Evolutionary conservation across 2,113 vertebrate species (phyloP).

Genomic region (Condylura cristata): DNA sequence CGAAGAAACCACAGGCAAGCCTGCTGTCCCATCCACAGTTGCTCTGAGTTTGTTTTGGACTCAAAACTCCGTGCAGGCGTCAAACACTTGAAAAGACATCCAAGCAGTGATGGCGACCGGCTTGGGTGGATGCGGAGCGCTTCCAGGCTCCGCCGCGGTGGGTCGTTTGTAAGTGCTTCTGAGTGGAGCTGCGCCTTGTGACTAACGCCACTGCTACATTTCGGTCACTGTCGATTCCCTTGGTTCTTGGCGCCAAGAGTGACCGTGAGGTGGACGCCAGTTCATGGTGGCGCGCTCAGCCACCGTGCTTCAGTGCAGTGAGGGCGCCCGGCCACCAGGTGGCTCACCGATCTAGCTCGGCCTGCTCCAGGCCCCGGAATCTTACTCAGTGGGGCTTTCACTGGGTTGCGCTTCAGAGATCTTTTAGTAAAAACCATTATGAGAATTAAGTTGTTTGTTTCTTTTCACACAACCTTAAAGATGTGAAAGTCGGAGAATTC

Average conservation of each 20-base stretch:
- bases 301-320: constrained; percentile 41
- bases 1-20: constrained; percentile 13
- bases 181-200: neutral
- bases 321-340: constrained; percentile 70
- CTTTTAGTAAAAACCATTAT: neutral
- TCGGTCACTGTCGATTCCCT: neutral
- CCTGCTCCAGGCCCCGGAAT: accelerated
- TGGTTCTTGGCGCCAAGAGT: neutral
- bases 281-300: neutral
- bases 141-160: neutral
- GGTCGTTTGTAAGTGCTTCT: neutral
- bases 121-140: neutral
- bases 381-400: accelerated
- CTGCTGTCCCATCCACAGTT: neutral
- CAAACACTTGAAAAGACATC: constrained; percentile 16
- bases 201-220: accelerated
- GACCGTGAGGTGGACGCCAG: neutral
- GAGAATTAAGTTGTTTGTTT: neutral
- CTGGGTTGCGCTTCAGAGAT: neutral
- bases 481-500: neutral
- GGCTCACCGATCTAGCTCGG: constrained; percentile 74
- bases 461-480: neutral
- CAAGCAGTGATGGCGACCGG: neutral
- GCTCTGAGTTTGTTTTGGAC: constrained; percentile 48
- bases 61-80: neutral